These are phyloP conservation scores for Drosophila acutilabella DNA, from an alignment of 2,888 invertebrate species.

Conservation along the genomic window DNA sequence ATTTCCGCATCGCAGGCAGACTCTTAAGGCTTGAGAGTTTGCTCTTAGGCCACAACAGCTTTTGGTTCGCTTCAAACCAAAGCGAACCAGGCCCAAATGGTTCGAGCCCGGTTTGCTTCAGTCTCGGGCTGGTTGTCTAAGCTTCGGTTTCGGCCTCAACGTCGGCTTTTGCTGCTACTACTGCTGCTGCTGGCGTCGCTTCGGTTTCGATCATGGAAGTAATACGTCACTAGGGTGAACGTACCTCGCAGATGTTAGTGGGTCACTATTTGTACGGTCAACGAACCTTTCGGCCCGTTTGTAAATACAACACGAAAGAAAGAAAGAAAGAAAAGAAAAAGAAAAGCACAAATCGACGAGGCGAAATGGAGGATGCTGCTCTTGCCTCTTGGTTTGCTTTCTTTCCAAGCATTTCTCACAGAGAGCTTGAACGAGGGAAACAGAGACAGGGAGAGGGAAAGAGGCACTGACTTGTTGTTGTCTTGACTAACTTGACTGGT, in stretches of 20 bases:
- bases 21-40: constrained; percentile 58
- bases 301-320: constrained; percentile 76
- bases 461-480: constrained; percentile 62
- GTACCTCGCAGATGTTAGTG: constrained; percentile 86
- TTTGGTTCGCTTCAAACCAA: constrained; percentile 54
- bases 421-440: constrained; percentile 27
- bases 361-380: constrained; percentile 62
- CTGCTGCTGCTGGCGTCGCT: constrained; percentile 25
- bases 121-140: constrained; percentile 9
- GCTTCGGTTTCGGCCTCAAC: constrained; percentile 32
- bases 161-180: constrained; percentile 48
- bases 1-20: constrained; percentile 67
- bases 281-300: constrained; percentile 84
- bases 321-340: constrained; percentile 51
- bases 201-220: constrained; percentile 73
- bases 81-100: constrained; percentile 53
- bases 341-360: constrained; percentile 43
- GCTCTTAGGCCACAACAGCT: constrained; percentile 60
- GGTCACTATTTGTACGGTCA: constrained; percentile 86
- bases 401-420: constrained; percentile 71
- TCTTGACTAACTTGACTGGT: constrained; percentile 80
- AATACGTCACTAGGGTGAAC: constrained; percentile 85
- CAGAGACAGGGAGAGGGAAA: constrained; percentile 13
- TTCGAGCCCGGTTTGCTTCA: constrained; percentile 69
- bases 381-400: constrained; percentile 60